Conservation (phyloP, 2,888 invertebrate genomes). For the Phyllotreta cruciferae region DNA sequence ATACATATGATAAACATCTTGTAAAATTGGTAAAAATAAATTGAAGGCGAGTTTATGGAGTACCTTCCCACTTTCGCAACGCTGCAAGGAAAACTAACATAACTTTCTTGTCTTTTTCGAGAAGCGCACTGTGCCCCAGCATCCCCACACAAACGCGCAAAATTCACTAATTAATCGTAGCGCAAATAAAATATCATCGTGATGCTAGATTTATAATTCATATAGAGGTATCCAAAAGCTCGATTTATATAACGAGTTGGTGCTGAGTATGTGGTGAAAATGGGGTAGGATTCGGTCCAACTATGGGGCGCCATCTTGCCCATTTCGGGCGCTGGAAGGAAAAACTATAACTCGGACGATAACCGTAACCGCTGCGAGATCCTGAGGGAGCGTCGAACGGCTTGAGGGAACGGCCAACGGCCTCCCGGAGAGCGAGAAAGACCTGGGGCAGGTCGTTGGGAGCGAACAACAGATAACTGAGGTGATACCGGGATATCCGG, state of each 20-base stretch:
- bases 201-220: no score
- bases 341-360: conserved; percentile 59
- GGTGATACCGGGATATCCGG: conserved; percentile 57
- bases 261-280: no score
- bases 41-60: conserved; percentile 58
- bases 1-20: conserved; percentile 44
- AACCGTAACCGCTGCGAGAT: conserved; percentile 59
- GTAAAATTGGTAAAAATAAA: conserved; percentile 51
- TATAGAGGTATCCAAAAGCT: no score
- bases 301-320: not conserved
- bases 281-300: not conserved
- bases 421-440: conserved; percentile 41
- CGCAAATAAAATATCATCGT: no score
- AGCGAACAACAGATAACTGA: conserved; percentile 58
- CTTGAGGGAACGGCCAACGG: conserved; percentile 46
- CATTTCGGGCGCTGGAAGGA: conserved; percentile 44
- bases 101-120: conserved; percentile 5
- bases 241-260: no score
- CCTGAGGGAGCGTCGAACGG: conserved; percentile 49
- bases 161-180: no score
- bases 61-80: conserved; percentile 49
- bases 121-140: not conserved
- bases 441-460: conserved; percentile 48
- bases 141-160: no score
- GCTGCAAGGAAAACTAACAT: conserved; percentile 48